phyloP scores from a whole-genome alignment of 2,888 invertebrate genomes.

The Orthosia gracilis region DNA sequence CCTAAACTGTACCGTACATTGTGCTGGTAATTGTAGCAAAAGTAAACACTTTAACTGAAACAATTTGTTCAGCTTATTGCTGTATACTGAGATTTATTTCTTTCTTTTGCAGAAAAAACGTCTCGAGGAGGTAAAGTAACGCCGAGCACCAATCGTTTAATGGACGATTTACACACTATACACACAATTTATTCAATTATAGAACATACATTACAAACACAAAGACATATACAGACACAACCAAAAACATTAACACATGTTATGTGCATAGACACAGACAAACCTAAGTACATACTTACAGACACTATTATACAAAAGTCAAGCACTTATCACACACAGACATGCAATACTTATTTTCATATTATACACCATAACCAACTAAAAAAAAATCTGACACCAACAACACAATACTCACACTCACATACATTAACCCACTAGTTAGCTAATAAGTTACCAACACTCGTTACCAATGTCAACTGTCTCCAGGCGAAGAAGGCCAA shows the following conservation, averaged over 20 bases:
- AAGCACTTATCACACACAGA: conserved; percentile 3
- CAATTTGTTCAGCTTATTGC: conserved; percentile 41
- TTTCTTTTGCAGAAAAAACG: conserved; percentile 94
- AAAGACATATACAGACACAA: conserved; percentile 1
- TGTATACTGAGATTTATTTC: conserved; percentile 78
- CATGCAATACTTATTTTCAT: background rate
- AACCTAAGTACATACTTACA: background rate
- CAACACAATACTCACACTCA: conserved; percentile 3
- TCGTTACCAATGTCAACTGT: conserved; percentile 78
- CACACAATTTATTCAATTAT: conserved; percentile 44
- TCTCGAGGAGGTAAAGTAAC: conserved; percentile 94
- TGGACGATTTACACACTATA: conserved; percentile 56
- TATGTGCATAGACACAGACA: background rate
- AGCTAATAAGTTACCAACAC: conserved; percentile 46
- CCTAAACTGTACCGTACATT: conserved; percentile 32
- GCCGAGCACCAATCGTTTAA: conserved; percentile 55
- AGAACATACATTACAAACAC: conserved; percentile 6
- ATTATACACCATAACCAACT: background rate
- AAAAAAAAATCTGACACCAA: conserved; percentile 18
- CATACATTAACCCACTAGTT: conserved; percentile 43
- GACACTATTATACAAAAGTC: conserved; percentile 12
- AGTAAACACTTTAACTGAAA: conserved; percentile 46
- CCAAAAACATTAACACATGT: background rate
- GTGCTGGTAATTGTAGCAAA: conserved; percentile 57
- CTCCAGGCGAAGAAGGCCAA: conserved; percentile 98